Percentiles rank a stretch among this genome's conserved stretches.
Evolutionary conservation across 2,113 vertebrate species (phyloP).

Genomic region (Lontra canadensis): DNA sequence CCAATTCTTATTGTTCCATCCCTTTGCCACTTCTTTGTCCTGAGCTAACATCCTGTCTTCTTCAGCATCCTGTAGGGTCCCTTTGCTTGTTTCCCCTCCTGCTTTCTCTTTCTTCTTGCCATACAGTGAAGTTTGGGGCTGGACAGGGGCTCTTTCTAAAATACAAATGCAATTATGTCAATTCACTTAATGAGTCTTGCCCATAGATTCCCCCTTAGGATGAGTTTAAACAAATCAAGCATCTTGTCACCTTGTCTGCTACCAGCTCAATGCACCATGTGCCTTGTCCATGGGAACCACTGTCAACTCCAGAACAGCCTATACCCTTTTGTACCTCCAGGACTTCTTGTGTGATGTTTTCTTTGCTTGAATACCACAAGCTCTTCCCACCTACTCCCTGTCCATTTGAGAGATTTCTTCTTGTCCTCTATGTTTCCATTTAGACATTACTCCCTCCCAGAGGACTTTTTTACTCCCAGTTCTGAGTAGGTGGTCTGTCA

Average conservation of each 20-base stretch:
- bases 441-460: not conserved
- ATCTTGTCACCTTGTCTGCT: not conserved
- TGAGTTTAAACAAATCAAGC: not conserved
- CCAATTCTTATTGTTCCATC: not conserved
- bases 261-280: not conserved
- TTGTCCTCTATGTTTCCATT: not conserved
- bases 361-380: not conserved
- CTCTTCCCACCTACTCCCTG: not conserved
- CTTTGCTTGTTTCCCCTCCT: not conserved
- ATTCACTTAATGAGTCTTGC: not conserved
- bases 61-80: not conserved
- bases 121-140: not conserved
- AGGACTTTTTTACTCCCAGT: not conserved
- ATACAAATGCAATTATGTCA: not conserved
- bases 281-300: not conserved
- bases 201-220: not conserved
- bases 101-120: not conserved
- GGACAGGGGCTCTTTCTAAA: not conserved
- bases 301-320: not conserved
- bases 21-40: not conserved
- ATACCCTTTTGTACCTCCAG: not conserved
- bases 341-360: not conserved
- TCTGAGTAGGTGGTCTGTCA: not conserved
- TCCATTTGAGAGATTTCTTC: not conserved
- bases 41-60: not conserved